Conservation (phyloP, 2,888 invertebrate species). For the Holacanthella duospinosa region DNA sequence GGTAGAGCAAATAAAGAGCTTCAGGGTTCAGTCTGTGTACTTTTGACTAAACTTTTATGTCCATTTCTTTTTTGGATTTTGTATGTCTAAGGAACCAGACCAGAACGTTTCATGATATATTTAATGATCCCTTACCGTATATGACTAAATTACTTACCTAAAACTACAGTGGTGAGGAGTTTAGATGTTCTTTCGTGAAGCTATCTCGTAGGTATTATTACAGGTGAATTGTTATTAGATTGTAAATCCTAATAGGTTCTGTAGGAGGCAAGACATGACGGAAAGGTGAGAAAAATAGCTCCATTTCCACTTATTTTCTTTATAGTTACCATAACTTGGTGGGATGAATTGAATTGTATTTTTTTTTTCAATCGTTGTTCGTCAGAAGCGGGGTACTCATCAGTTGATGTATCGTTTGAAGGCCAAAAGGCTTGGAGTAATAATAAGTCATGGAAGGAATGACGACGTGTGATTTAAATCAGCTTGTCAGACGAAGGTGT, state of each 20-base stretch:
- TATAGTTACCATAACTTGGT: no score
- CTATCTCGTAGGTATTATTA: not conserved
- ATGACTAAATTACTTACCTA: not conserved
- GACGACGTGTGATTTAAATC: conserved; percentile 6
- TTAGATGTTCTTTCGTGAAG: not conserved
- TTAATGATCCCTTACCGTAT: not conserved
- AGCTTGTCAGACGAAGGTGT: conserved; percentile 1
- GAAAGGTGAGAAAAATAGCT: not conserved
- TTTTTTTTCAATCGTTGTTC: no score
- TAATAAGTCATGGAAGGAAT: not conserved
- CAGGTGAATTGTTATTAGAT: not conserved
- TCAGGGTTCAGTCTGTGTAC: not conserved
- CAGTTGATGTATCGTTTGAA: no score
- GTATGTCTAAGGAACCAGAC: not conserved
- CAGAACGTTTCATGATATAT: not conserved
- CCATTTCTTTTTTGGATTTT: not conserved
- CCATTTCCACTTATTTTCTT: no score
- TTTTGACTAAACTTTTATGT: not conserved
- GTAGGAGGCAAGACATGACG: no score
- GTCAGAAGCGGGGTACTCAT: no score
- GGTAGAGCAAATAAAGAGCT: conserved; percentile 1
- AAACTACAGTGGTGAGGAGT: not conserved
- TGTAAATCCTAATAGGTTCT: not conserved
- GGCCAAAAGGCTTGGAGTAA: not conserved
- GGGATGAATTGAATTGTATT: not conserved